These are phyloP conservation scores for Ectemnius continuus DNA, from an alignment of 2,888 invertebrate species.

Conservation along the genomic window DNA sequence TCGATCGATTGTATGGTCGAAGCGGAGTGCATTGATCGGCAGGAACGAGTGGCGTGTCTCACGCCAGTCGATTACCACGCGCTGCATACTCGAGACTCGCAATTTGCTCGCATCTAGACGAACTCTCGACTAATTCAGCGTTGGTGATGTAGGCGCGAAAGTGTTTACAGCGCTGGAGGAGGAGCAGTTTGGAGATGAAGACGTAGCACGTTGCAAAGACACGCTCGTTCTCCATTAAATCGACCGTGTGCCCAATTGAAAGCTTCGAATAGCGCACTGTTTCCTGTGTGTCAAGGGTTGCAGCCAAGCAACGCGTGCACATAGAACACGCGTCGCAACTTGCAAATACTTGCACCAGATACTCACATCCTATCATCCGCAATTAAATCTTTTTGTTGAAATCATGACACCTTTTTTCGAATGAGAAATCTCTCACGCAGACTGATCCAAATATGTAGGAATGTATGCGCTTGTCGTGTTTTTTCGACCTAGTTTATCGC, in stretches of 20 bases:
- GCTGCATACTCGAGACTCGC: slow-evolving; percentile 1
- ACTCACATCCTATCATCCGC: too few species aligned
- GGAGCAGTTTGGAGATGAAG: background rate
- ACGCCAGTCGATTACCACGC: background rate
- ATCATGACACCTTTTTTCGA: too few species aligned
- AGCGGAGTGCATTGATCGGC: background rate
- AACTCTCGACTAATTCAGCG: background rate
- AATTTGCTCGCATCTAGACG: background rate
- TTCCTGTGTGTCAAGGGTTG: slow-evolving; percentile 4
- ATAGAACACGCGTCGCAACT: too few species aligned
- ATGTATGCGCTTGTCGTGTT: too few species aligned
- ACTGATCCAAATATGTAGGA: too few species aligned
- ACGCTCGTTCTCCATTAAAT: background rate
- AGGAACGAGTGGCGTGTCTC: background rate
- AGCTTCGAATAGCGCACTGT: background rate
- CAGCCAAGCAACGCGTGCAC: background rate
- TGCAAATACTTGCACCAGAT: too few species aligned
- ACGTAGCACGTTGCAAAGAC: background rate
- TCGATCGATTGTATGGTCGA: background rate
- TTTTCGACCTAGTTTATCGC: too few species aligned
- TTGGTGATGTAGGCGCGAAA: background rate
- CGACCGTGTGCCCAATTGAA: slow-evolving; percentile 7
- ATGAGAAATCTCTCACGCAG: too few species aligned
- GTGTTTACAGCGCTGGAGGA: background rate
- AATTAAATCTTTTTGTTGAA: too few species aligned